These are phyloP conservation scores for Neodiprion pinetum DNA, from an alignment of 1,140 invertebrate genomes.

Conservation along the genomic window DNA sequence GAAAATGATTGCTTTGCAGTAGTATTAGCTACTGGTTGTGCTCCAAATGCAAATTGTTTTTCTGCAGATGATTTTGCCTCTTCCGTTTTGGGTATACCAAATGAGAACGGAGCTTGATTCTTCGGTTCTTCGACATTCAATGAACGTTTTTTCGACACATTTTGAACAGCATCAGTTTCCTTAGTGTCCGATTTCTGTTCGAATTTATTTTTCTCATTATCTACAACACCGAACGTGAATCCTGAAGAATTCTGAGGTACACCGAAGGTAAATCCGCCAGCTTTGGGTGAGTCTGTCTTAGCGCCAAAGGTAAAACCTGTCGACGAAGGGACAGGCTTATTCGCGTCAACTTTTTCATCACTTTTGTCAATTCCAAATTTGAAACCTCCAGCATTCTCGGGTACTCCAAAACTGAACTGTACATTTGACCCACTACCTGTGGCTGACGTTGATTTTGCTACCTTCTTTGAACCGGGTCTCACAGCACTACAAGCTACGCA, in stretches of 20 bases:
- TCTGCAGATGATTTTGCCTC: conserved; percentile 8
- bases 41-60: conserved; percentile 26
- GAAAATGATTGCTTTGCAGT: conserved; percentile 14
- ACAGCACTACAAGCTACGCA: conserved; percentile 66
- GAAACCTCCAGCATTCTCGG: conserved; percentile 36
- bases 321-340: conserved; percentile 29
- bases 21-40: neutral
- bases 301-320: conserved; percentile 41
- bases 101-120: conserved; percentile 20
- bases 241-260: conserved; percentile 36
- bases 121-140: conserved; percentile 13
- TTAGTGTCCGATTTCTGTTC: conserved; percentile 20
- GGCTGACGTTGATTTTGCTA: conserved; percentile 29
- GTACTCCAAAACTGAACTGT: conserved; percentile 47
- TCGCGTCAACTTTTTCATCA: conserved; percentile 25
- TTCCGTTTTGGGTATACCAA: conserved; percentile 25
- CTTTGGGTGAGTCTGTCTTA: conserved; percentile 22
- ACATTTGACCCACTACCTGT: conserved; percentile 36
- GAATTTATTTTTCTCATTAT: conserved; percentile 28
- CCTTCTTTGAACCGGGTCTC: conserved; percentile 54
- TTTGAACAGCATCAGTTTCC: conserved; percentile 16
- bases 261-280: conserved; percentile 49
- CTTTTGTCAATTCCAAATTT: conserved; percentile 61
- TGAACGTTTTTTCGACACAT: conserved; percentile 25
- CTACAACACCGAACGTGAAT: conserved; percentile 51